Evolutionary conservation across 2,113 vertebrate species (phyloP).

Genomic region (Chlorodrepanis virens): DNA sequence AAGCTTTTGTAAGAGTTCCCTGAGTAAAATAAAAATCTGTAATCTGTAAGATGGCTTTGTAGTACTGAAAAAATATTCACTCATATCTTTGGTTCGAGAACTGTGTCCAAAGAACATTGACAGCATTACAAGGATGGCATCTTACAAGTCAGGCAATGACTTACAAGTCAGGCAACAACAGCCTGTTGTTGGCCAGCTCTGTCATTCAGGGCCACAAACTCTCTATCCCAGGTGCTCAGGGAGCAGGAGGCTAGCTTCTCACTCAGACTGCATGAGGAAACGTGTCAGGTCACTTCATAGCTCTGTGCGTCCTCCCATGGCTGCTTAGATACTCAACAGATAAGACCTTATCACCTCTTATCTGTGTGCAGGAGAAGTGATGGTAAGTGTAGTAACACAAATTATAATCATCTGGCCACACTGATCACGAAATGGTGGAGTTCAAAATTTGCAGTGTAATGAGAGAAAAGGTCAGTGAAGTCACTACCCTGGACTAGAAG

Average conservation of each 20-base stretch:
- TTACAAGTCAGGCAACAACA: neutral
- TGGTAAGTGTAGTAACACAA: neutral
- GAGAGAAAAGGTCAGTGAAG: neutral
- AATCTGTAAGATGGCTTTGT: neutral
- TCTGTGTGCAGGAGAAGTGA: neutral
- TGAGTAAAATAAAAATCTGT: neutral
- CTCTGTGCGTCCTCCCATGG: neutral
- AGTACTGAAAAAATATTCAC: neutral
- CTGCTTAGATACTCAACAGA: neutral
- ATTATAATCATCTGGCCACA: neutral
- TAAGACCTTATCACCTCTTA: neutral
- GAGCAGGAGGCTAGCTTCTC: neutral
- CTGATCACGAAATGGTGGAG: neutral
- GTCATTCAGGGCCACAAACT: neutral
- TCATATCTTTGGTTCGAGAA: neutral
- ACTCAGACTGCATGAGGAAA: neutral
- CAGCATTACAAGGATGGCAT: no score
- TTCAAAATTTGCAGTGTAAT: neutral
- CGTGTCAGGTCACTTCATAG: neutral
- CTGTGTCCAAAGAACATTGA: neutral
- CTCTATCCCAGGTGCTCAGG: neutral
- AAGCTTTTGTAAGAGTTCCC: neutral
- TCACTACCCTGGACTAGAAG: neutral
- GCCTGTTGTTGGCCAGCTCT: neutral
- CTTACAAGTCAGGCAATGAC: neutral